Base-by-base conservation (phyloP, 2,888 invertebrate genomes). In the Lycocerus yunnanus region DNA sequence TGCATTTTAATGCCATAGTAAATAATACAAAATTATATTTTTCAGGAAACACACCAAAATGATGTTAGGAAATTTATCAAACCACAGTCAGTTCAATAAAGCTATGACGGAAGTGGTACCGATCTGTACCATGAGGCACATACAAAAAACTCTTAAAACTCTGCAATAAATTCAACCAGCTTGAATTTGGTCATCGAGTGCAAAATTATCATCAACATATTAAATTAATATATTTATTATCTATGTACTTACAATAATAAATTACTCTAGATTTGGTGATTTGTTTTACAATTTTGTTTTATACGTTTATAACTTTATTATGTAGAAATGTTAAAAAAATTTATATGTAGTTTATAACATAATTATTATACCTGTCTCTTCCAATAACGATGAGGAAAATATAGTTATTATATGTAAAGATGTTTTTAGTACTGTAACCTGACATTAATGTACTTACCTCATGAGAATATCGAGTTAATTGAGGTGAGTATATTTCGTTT, bases 51-150 rank as follows among this genome's bases (percentile, higher is more conserved):
- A 94, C 84, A 95, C 95, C 1, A 94, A 96, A 83, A 90, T 91
- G 71, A 91, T 97, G 79, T 93, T 97, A 82, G 90, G 92, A 15
- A 88, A 91, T 69, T 88, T 97, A 63, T 91, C 93, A 69, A 89
- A 90, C 16, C 94, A 96, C 86, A 89, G 90, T 8, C 92, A 92
- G 70, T 97, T 97, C 86, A 92, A 93, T 69, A 92, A 91, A 78
- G 89, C 93, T 82, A 87, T 98, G 63, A 89, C 92, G 77, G 97
- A 96, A 79, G 92, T 95, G 9, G 93, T 97, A 83, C 93, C 95
- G 58, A 90, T 93, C 13, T 92, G 92, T 80, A 92, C 93, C 8
- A 91, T 95, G 82, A 91, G 95, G 78, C 94, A 95, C 83, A 94
- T 97, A 73, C 93, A 94, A 82, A 97, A 97, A 85, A 92, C 93